Evolutionary conservation across 1,140 invertebrate species (phyloP).

Genomic region (Lasaia peninsularis): DNA sequence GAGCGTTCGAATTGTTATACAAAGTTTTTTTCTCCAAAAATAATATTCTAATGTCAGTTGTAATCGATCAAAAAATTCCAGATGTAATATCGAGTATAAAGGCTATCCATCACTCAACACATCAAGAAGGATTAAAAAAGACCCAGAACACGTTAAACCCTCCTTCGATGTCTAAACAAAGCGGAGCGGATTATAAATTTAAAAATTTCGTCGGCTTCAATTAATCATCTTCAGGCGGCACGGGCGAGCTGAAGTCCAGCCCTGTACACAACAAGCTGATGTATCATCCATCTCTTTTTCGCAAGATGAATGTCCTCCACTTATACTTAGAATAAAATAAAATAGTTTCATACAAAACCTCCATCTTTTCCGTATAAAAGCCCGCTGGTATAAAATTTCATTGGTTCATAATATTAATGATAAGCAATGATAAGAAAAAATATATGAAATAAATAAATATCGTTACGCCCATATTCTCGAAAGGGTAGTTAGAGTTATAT

Average conservation of each 20-base stretch:
- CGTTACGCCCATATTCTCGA: no score
- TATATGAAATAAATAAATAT: no score
- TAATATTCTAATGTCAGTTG: constrained; percentile 10
- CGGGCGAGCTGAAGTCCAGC: constrained; percentile 26
- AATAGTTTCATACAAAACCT: neutral
- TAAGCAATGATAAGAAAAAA: no score
- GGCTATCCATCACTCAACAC: constrained; percentile 28
- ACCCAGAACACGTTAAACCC: constrained; percentile 29
- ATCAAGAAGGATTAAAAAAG: constrained; percentile 29
- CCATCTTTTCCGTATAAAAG: no score
- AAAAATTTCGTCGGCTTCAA: constrained; percentile 36
- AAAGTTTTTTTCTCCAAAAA: neutral
- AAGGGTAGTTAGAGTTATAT: no score
- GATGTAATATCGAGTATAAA: constrained; percentile 13
- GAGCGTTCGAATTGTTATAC: no score
- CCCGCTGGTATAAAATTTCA: no score
- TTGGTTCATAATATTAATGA: no score
- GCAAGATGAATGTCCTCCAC: constrained; percentile 3
- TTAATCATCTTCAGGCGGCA: constrained; percentile 39
- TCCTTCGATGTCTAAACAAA: constrained; percentile 37
- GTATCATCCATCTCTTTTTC: constrained; percentile 15
- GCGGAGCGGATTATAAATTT: constrained; percentile 39
- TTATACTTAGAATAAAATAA: neutral
- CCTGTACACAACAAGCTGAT: constrained; percentile 17
- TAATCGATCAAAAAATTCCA: constrained; percentile 9